Conservation (phyloP, 2,888 invertebrate genomes). For the Laothoe populi region DNA sequence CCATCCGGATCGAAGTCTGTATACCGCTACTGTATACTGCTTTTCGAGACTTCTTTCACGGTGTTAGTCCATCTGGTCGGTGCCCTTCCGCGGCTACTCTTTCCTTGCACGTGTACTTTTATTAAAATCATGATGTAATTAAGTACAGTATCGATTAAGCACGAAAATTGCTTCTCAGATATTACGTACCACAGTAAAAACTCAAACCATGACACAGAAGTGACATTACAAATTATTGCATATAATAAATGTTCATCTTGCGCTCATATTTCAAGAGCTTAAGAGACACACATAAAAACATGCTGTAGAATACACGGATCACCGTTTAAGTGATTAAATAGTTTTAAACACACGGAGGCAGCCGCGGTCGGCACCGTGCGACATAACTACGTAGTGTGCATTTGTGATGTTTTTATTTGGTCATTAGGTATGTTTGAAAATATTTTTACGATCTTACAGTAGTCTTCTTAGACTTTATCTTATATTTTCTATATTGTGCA, state of each 20-base stretch:
- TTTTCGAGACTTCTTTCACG: no score
- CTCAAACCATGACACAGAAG: not conserved
- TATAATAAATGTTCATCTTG: not conserved
- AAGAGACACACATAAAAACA: slow-evolving; percentile 35
- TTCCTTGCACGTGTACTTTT: no score
- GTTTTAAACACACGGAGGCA: slow-evolving; percentile 54
- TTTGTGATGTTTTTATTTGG: slow-evolving; percentile 23
- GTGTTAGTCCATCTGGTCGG: no score
- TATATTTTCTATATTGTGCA: no score
- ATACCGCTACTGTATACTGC: no score
- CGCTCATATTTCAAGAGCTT: not conserved
- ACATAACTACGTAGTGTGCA: slow-evolving; percentile 29
- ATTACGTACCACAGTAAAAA: no score
- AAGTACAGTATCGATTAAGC: no score
- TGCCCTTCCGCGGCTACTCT: no score
- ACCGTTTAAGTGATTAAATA: slow-evolving; percentile 55
- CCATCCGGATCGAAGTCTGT: no score
- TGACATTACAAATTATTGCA: not conserved
- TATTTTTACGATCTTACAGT: not conserved
- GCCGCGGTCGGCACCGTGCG: slow-evolving; percentile 46
- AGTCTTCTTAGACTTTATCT: no score
- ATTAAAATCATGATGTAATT: no score
- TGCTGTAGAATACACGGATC: slow-evolving; percentile 48
- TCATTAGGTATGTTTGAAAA: slow-evolving; percentile 6
- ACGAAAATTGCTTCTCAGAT: no score